phyloP scores from a whole-genome alignment of 2,113 vertebrate species.

The Microcebus jonahi region DNA sequence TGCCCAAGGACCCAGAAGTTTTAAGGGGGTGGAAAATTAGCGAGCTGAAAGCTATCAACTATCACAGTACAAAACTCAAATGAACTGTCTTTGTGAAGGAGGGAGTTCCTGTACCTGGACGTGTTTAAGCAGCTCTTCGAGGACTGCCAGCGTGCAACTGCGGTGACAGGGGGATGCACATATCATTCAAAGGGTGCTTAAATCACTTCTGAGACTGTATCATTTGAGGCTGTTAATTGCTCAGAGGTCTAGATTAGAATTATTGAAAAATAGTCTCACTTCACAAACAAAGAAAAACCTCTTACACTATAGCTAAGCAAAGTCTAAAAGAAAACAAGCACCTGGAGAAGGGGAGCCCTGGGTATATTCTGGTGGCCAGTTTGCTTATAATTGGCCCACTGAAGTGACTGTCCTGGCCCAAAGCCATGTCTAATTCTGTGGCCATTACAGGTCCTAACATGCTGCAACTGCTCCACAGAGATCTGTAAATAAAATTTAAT shows the following conservation, averaged over 20 bases:
- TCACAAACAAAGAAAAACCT: slow-evolving; percentile 47
- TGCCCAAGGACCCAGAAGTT: not conserved
- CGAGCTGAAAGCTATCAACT: not conserved
- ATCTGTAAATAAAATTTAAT: slow-evolving; percentile 67
- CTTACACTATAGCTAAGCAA: not conserved
- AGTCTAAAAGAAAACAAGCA: slow-evolving; percentile 9
- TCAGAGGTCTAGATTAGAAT: not conserved
- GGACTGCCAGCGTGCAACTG: not conserved
- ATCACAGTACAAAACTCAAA: not conserved
- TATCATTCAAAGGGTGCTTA: not conserved
- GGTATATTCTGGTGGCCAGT: slow-evolving; percentile 16
- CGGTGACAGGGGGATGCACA: fast-evolving
- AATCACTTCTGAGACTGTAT: not conserved
- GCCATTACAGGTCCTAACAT: not conserved
- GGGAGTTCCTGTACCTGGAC: not conserved
- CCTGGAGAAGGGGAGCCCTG: not conserved
- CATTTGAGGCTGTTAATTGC: not conserved
- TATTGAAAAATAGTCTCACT: slow-evolving; percentile 36
- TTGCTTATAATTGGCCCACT: not conserved
- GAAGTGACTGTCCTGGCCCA: not conserved
- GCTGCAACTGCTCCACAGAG: slow-evolving; percentile 28
- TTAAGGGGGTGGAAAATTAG: not conserved
- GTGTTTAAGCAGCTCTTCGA: not conserved
- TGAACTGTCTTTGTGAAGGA: not conserved
- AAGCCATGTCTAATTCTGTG: slow-evolving; percentile 37